Percentiles rank a stretch among this genome's conserved stretches.
These are phyloP conservation scores for Chironomus striatipennis DNA, from an alignment of 1,140 invertebrate genomes.

Conservation along the genomic window DNA sequence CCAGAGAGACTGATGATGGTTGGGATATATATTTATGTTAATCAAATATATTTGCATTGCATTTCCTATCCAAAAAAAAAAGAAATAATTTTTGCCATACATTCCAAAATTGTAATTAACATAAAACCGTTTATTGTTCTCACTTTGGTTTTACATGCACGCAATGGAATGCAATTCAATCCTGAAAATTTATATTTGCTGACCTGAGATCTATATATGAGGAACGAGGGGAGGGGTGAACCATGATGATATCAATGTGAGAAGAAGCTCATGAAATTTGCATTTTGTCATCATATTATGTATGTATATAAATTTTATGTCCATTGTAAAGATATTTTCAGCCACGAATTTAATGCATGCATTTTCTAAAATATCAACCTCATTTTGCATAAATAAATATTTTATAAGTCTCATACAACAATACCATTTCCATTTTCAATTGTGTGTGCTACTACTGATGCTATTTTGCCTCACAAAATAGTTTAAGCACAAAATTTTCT, in stretches of 20 bases:
- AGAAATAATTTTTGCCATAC: background rate
- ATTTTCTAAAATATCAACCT: background rate
- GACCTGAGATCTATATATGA: background rate
- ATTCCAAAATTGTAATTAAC: conserved; percentile 10
- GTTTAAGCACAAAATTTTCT: background rate
- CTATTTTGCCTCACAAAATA: background rate
- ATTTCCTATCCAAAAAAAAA: background rate
- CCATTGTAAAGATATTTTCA: background rate
- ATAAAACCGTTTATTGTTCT: conserved; percentile 14
- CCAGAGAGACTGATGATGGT: background rate
- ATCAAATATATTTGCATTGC: conserved; percentile 10
- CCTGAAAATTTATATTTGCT: background rate
- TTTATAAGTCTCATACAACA: background rate
- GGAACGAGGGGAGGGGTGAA: background rate
- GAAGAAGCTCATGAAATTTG: background rate
- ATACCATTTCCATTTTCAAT: no score
- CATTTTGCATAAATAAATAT: conserved; percentile 15
- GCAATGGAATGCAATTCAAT: background rate
- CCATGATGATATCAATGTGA: no score
- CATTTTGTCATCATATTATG: background rate
- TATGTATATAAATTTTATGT: background rate
- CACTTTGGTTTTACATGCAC: background rate
- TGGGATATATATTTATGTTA: background rate
- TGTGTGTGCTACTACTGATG: background rate
- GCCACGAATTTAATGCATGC: background rate